Base-by-base conservation (phyloP, 1,140 invertebrate species). In the Anoplolepis gracilipes region DNA sequence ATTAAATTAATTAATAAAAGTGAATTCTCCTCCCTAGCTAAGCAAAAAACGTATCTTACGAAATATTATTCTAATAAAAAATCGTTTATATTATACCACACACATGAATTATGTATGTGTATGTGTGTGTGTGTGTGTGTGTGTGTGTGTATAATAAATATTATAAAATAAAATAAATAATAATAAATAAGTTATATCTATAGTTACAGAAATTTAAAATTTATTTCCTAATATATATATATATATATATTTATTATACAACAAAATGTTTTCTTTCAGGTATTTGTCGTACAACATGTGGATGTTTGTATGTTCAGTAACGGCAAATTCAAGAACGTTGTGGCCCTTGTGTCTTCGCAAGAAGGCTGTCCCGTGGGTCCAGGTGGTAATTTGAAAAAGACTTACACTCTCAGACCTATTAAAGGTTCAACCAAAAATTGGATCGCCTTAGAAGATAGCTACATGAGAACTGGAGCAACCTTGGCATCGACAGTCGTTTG, bases 301-400 rank as follows among this genome's bases (percentile, higher is more conserved):
- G 99, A 99, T 93, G 99, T 99, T 0, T 99, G 99, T 94, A 99
- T 99, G 96, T 99, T 99, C 95, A 99, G 98, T 76, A 99, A 99
- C 90, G 99, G 99, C 0, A 99, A 99, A 95, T 99, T 99, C 95
- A 99, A 99, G 95, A 99, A 99, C 94, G 97, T 99, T 1, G 99
- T 99, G 0, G 99, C 99, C 1, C 96, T 98, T 70, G 95, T 98
- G 28, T 98, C 98, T 87, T 97, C 96, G 19, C 96, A 96, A 33
- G 96, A 96, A 8, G 96, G 96, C 16, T 97, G 96, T 78, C 97
- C 97, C 0, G 95, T 98, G 1, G 93, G 95, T 4, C 96, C 97
- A 0, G 97, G 97, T 0, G 94, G 95, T 16, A 95, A 94, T 6
- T 92, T 97, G 2, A 96, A 95, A 19, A 96, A 96, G 55, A 96